Percentiles rank a stretch among this genome's conserved stretches.
Evolutionary conservation across 1,140 invertebrate genomes (phyloP).

Genomic region (Drosophila pectinifera): DNA sequence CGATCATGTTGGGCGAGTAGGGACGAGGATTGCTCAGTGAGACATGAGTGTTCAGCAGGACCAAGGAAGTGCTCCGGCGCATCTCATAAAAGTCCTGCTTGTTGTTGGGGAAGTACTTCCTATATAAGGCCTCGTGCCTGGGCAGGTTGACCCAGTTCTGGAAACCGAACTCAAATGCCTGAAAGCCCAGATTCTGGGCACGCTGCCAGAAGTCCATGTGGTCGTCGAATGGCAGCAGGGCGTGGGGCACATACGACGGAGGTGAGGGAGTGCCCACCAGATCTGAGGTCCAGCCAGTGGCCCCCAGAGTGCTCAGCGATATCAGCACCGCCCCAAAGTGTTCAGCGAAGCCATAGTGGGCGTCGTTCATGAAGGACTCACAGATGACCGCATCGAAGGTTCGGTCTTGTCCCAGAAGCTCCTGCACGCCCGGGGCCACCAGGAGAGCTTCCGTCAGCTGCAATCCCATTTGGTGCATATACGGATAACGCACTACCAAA

Average conservation of each 20-base stretch:
- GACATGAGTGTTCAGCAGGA: slow-evolving; percentile 87
- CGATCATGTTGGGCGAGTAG: slow-evolving; percentile 86
- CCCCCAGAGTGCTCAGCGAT: slow-evolving; percentile 64
- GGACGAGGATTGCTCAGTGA: slow-evolving; percentile 86
- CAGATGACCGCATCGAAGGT: slow-evolving; percentile 76
- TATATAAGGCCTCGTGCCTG: slow-evolving; percentile 78
- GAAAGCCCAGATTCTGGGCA: slow-evolving; percentile 74
- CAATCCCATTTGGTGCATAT: slow-evolving; percentile 46
- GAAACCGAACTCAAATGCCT: slow-evolving; percentile 37
- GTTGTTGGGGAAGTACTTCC: slow-evolving; percentile 76
- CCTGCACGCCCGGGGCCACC: slow-evolving; percentile 51
- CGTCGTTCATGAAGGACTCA: slow-evolving; percentile 75
- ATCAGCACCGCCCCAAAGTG: slow-evolving; percentile 74
- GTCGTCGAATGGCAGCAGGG: slow-evolving; percentile 64
- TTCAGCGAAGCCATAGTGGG: slow-evolving; percentile 70
- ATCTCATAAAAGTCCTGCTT: slow-evolving; percentile 69
- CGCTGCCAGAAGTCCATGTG: slow-evolving; percentile 85
- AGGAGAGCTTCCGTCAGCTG: slow-evolving; percentile 48
- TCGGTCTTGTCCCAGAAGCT: slow-evolving; percentile 49
- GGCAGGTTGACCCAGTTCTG: slow-evolving; percentile 58
- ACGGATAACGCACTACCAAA: slow-evolving; percentile 19
- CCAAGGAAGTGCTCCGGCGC: slow-evolving; percentile 83
- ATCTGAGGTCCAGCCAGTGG: slow-evolving; percentile 66
- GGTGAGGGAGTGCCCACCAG: slow-evolving; percentile 83
- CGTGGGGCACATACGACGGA: slow-evolving; percentile 82